Base-by-base conservation (phyloP, 53 echinoderm and acorn worm species). In the Hippasteria phrygiana region DNA sequence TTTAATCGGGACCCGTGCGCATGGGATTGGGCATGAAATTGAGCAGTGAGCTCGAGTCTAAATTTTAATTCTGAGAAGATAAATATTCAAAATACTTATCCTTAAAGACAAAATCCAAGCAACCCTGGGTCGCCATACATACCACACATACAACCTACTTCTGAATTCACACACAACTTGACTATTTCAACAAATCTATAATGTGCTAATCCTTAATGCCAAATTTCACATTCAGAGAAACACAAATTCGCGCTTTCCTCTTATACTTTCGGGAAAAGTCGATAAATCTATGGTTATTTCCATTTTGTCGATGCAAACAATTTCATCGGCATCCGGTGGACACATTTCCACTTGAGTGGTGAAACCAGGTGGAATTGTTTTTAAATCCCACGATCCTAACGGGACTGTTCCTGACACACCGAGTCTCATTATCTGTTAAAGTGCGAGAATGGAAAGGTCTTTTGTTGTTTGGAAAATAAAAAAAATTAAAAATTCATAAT, bases 211-310 rank as follows among this genome's bases (percentile, higher is more conserved):
- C 26, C 26, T 8, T 7, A 48, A 33, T 76, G 35, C 33, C 8
- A 76, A 50, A 32, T 76, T 76, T 76, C 75, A 53, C 76, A 76
- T 18, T 76, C 76, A 6, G 53, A 31, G 14, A 33, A 26, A 76
- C 28, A 53, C 16, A 33, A 50, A 78, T 47, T 78, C 29, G 59
- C 38, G 38, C 55, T 53, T 77, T 78, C 59, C 47, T 56, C 59
- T 37, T 2, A 0, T 38, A 33, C 22, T 78, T 39, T 55, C 35
- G 31, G n/a, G 36, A 78, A 78, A 78, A 53, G 34, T 38, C 81
- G 5, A 81, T 81, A 65, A 81, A 81, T 81, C 81, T 6, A 81
- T 64, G 45, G 20, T 10, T 22, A 62, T 32, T 81, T 64, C 42
- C 64, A 64, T 64, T 43, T 32, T 39, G 43, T 38, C 64, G 41